Base-by-base conservation (phyloP, 2,113 vertebrate genomes). In the Pelecanoides urinatrix region DNA sequence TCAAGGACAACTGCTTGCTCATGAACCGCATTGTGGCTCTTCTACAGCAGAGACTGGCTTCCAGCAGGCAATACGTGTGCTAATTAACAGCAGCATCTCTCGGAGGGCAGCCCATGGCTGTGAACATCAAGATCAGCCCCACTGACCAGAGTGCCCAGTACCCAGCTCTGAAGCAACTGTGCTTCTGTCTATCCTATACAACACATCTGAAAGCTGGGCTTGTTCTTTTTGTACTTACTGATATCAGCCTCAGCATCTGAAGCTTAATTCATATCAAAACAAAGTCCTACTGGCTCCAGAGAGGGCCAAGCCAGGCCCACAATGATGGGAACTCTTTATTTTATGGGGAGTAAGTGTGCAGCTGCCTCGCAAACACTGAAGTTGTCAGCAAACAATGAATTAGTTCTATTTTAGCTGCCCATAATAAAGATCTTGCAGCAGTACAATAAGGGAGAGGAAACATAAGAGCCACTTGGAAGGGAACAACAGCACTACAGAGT, bases 401-500 rank as follows among this genome's bases (percentile, higher is more conserved):
- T 92, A 78, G 13, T 67, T 88, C 52, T 87, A 72, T 96, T 96
- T 92, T 94, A 89, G 76, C 52, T 84, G 34, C 17, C 38, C 75
- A 62, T 58, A 59, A 78, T 45, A 77, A 71, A 71, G 65, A 56
- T 59, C 65, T 88, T 83, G 47, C 88, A 71, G 79, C 34, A 42
- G 27, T 17, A 36, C 68, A 63, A 25, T 56, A 53, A 56, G 59
- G 30, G 65, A 96, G 68, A 71, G 90, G 47, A 94, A 94, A 93
- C 53, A 75, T 30, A 83, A 95, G 72, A 89, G 90, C 89, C 86
- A 91, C 88, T 97, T 93, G 72, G 83, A 81, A 92, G 23, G 40
- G 94, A 96, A 81, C 79, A 97, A 81, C 56, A 92, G 68, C 56
- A 78, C 86, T 96, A 78, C 52, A 93, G 68, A 68, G 36, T 61